Percentiles rank a stretch among this genome's conserved stretches.
Conservation (phyloP, 2,797 vertebrate species). For the Poliocrania exsul region DNA sequence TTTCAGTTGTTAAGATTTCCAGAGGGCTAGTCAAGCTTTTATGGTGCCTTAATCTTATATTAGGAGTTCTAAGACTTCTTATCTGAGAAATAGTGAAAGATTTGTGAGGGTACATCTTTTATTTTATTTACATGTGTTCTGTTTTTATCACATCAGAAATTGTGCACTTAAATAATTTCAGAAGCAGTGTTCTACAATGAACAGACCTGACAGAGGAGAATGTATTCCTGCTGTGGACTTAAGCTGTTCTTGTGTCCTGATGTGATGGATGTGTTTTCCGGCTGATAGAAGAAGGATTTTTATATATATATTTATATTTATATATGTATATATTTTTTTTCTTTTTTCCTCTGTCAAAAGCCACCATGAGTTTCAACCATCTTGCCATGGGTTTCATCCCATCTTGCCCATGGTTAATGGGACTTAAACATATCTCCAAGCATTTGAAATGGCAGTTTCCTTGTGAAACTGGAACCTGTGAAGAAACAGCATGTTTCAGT, state of each 20-base stretch:
- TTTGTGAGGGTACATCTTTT: not conserved
- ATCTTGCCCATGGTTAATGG: fast-evolving
- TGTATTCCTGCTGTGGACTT: not conserved
- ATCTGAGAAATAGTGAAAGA: not conserved
- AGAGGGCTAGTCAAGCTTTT: not conserved
- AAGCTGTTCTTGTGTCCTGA: not conserved
- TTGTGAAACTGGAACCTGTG: not conserved
- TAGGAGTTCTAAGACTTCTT: not conserved
- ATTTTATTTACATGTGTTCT: not conserved
- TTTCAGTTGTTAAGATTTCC: not conserved
- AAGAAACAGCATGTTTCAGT: not conserved
- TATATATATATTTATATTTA: too few species aligned
- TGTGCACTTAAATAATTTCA: not conserved
- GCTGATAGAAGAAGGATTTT: not conserved
- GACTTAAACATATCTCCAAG: not conserved
- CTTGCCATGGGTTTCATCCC: not conserved
- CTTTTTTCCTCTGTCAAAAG: not conserved
- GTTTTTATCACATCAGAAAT: not conserved
- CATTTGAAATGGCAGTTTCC: not conserved
- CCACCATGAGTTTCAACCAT: not conserved
- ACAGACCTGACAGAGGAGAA: not conserved
- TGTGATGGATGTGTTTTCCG: not conserved
- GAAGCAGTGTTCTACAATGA: not conserved
- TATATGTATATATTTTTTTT: not conserved
- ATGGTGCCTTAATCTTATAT: not conserved